These are phyloP conservation scores for Monomorium pharaonis DNA, from an alignment of 1,140 invertebrate species.

Conservation along the genomic window DNA sequence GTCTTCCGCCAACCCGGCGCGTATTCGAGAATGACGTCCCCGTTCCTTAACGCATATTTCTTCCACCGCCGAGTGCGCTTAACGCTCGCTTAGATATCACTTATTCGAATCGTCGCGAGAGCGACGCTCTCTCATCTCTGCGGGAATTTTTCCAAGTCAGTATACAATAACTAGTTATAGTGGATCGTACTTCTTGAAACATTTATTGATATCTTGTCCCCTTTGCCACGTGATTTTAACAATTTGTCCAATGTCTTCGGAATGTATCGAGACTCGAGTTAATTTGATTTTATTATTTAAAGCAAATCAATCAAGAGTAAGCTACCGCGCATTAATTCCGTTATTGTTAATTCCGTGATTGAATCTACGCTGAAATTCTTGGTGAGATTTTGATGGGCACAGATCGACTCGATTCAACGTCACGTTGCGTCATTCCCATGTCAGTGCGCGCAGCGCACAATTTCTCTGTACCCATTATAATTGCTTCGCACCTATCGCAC, in stretches of 20 bases:
- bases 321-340: not conserved
- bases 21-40: slow-evolving; percentile 51
- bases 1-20: not conserved
- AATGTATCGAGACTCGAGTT: not conserved
- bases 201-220: not conserved
- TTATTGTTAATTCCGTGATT: slow-evolving; percentile 1
- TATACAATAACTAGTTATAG: not conserved
- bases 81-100: slow-evolving; percentile 64
- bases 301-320: not conserved
- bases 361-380: not conserved
- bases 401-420: slow-evolving; percentile 12
- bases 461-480: slow-evolving; percentile 38
- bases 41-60: slow-evolving; percentile 55
- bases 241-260: not conserved
- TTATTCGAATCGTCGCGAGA: slow-evolving; percentile 37
- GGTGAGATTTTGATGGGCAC: slow-evolving; percentile 30
- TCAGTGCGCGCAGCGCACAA: slow-evolving; percentile 35
- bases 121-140: not conserved
- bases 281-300: slow-evolving; percentile 4
- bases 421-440: slow-evolving; percentile 15
- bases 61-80: slow-evolving; percentile 41
- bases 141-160: slow-evolving; percentile 21
- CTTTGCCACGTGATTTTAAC: not conserved
- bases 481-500: slow-evolving; percentile 38
- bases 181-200: not conserved